Conservation (phyloP, 2,113 vertebrate genomes). For the Monarcha castaneiventris region DNA sequence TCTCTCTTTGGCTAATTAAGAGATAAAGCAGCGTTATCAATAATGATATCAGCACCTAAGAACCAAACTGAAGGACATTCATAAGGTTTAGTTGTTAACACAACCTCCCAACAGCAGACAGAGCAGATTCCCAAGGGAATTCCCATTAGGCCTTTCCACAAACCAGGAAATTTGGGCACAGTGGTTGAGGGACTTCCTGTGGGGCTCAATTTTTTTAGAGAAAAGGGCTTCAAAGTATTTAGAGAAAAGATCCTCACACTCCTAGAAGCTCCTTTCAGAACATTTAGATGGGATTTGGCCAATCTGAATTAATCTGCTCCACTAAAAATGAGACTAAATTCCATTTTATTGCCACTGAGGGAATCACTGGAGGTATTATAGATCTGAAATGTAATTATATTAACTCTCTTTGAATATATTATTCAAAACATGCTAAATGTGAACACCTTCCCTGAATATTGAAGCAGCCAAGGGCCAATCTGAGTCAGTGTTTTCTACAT, state of each 20-base stretch:
- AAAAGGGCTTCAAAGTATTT: not conserved
- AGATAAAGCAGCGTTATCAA: not conserved
- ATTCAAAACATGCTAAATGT: not conserved
- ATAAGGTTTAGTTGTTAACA: not conserved
- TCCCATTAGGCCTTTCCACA: not conserved
- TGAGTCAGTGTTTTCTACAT: not conserved
- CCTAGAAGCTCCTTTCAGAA: not conserved
- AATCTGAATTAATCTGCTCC: not conserved
- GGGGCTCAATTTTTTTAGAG: not conserved
- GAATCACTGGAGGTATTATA: not conserved
- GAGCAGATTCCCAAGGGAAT: not conserved
- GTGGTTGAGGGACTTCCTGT: not conserved
- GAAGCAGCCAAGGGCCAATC: not conserved
- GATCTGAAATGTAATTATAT: not conserved
- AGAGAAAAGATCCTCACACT: not conserved
- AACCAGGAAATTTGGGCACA: not conserved
- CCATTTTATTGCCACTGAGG: not conserved
- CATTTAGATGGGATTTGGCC: not conserved
- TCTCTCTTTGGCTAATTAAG: constrained; percentile 1
- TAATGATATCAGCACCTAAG: not conserved
- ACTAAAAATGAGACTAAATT: not conserved
- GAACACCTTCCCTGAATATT: not conserved
- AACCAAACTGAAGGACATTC: not conserved
- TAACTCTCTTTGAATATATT: not conserved
- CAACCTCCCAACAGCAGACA: not conserved